phyloP scores from a whole-genome alignment of 2,797 vertebrate genomes.

The Knipowitschia caucasica region DNA sequence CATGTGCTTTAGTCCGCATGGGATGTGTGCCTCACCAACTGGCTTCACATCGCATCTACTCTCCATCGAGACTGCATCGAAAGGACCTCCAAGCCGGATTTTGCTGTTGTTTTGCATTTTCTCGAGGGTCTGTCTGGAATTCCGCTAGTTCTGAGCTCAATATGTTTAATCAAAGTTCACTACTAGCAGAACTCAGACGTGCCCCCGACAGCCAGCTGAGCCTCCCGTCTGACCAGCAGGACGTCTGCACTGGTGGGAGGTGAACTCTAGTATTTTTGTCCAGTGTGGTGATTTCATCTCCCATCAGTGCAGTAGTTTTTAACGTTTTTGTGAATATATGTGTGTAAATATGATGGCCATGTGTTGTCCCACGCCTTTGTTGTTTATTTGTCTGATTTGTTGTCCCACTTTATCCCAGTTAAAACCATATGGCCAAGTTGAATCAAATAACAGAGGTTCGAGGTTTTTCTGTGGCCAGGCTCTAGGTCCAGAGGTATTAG shows the following conservation, averaged over 20 bases:
- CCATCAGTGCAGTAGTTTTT: conserved; percentile 58
- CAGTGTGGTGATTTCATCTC: conserved; percentile 39
- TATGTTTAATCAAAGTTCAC: conserved; percentile 77
- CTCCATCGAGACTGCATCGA: conserved; percentile 25
- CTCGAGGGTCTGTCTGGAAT: conserved; percentile 78
- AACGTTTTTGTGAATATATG: conserved; percentile 19
- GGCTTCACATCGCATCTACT: conserved; percentile 20
- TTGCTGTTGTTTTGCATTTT: conserved; percentile 32
- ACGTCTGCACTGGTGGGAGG: conserved; percentile 41
- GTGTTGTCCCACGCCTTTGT: too few relatives aligned
- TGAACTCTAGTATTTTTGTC: conserved; percentile 41
- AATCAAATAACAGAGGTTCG: too few relatives aligned
- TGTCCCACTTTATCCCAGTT: too few relatives aligned
- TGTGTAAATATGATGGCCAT: background rate
- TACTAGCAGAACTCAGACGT: conserved; percentile 83
- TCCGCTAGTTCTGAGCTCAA: conserved; percentile 84
- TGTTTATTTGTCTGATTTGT: too few relatives aligned
- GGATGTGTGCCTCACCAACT: conserved; percentile 13
- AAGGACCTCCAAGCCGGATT: conserved; percentile 24
- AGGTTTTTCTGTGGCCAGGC: too few relatives aligned
- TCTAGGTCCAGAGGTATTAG: too few relatives aligned
- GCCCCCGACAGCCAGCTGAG: conserved; percentile 60
- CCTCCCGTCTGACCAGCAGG: conserved; percentile 10
- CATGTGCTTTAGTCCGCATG: conserved; percentile 14
- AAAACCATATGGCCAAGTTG: too few relatives aligned